Base-by-base conservation (phyloP, 1,140 invertebrate genomes). In the Aphaenogaster rudis region DNA sequence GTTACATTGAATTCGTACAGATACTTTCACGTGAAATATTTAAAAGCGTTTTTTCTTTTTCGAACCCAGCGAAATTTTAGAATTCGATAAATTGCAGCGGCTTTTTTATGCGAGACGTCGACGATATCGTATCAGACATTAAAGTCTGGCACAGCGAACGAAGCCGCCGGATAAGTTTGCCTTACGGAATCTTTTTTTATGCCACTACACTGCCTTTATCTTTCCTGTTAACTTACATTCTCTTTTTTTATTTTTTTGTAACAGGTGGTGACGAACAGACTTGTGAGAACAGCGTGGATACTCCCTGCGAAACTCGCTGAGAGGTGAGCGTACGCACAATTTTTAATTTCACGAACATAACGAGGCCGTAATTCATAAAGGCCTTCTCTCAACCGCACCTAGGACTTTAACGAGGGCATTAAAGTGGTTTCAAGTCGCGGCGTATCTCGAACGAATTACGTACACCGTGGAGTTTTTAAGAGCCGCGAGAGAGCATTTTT, bases 331-430 rank as follows among this genome's bases (percentile, higher is more conserved):
- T 88, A 91, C 74, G 72, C 82, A 93, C 86, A 88, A 84, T 92
- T 94, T 91, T 93, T 92, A 94, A 94, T 93, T 93, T 92, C 79
- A 72, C 71, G 87, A 90, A 91, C 63, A 86, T 93, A 93, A 93
- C 88, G 88, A 88, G 86, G 88, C 74, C 88, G 77, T 91, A 93
- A 91, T 90, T 93, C 89, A 88, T 90, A 86, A 91, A 92, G 79
- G 87, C 48, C 77, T 71, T 61, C 59, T 76, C 66, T 82, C 61
- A 76, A 85, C 67, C 79, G 72, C 64, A 52, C 64, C 54, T 61
- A 86, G 77, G 82, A 91, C 86, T 92, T 94, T 92, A 94, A 93
- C 88, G 92, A 93, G 89, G 86, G 71, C 85, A 92, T 94, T 93
- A 92, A 94, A 93, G 89, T 89, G 84, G 90, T 93, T 93, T 92